A percentile compares a stretch with the other conserved stretches of the same genome.
Conservation (phyloP, 2,113 vertebrate genomes). For the Trichomycterus rosablanca region DNA sequence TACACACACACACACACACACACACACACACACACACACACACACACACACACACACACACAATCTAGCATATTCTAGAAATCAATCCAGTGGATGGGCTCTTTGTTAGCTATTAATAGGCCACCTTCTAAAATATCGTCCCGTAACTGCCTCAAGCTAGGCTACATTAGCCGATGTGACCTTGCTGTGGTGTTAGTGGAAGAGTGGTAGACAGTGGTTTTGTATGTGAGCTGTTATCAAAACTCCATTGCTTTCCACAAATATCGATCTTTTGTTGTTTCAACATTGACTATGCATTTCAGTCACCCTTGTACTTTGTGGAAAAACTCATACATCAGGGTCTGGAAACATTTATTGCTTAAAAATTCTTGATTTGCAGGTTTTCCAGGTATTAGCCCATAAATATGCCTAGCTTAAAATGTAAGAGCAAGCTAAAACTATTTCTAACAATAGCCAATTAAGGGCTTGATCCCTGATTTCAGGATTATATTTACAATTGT, state of each 20-base stretch:
- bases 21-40: slow-evolving; percentile 20
- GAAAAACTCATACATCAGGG: too few species aligned
- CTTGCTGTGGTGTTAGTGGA: slow-evolving; percentile 38
- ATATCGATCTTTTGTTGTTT: slow-evolving; percentile 5
- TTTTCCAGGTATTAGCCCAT: too few species aligned
- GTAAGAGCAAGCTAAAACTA: too few species aligned
- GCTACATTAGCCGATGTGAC: slow-evolving; percentile 51
- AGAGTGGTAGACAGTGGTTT: slow-evolving; percentile 8
- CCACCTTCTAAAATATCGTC: slow-evolving; percentile 52
- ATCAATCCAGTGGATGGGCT: slow-evolving; percentile 51
- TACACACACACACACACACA: slow-evolving; percentile 12
- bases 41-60: background rate
- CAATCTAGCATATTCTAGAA: too few species aligned
- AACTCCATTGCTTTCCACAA: slow-evolving; percentile 32
- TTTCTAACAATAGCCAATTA: too few species aligned
- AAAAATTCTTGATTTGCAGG: too few species aligned
- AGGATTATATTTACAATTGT: too few species aligned
- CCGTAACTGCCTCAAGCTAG: slow-evolving; percentile 42
- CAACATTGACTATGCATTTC: slow-evolving; percentile 19
- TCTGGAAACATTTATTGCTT: too few species aligned
- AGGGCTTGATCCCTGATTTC: too few species aligned
- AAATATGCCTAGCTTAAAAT: too few species aligned
- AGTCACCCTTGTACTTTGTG: background rate
- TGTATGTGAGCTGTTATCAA: slow-evolving; percentile 11
- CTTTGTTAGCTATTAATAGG: slow-evolving; percentile 56